Evolutionary conservation across 2,888 invertebrate genomes (phyloP).

Genomic region (Nesidiocoris tenuis): DNA sequence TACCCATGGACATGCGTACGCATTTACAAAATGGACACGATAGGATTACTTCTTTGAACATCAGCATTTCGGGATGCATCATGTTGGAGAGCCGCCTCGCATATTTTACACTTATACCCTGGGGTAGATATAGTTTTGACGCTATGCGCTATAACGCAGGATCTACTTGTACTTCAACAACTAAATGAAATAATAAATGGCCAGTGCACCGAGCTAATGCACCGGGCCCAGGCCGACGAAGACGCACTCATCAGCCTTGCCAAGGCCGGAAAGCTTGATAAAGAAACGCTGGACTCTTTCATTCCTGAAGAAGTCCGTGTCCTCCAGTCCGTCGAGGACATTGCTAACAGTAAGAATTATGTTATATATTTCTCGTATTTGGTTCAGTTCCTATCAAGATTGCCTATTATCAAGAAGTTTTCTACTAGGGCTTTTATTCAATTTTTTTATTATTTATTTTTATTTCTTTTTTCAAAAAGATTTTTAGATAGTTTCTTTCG

Average conservation of each 20-base stretch:
- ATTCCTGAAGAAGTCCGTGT: slow-evolving; percentile 58
- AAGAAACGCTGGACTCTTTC: slow-evolving; percentile 58
- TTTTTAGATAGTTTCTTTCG: no score
- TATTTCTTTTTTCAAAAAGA: no score
- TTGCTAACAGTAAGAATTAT: slow-evolving; percentile 29
- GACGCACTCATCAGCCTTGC: slow-evolving; percentile 45
- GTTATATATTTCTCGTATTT: no score
- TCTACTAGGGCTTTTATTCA: no score
- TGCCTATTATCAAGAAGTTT: no score
- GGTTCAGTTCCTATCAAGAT: background rate
- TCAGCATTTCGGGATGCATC: no score
- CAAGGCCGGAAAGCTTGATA: slow-evolving; percentile 44
- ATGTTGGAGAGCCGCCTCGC: background rate
- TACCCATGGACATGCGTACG: no score
- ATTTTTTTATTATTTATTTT: no score
- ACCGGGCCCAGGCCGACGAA: slow-evolving; percentile 44
- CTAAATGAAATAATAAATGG: slow-evolving; percentile 42
- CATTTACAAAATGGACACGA: no score
- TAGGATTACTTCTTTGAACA: no score
- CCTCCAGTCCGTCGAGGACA: slow-evolving; percentile 54
- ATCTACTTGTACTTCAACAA: slow-evolving; percentile 40
- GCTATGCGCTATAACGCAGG: slow-evolving; percentile 39
- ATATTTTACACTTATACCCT: background rate
- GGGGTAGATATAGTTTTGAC: slow-evolving; percentile 31
- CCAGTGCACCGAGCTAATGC: slow-evolving; percentile 45